These are phyloP conservation scores for Pao palembangensis DNA, from an alignment of 2,113 vertebrate species.

Conservation along the genomic window DNA sequence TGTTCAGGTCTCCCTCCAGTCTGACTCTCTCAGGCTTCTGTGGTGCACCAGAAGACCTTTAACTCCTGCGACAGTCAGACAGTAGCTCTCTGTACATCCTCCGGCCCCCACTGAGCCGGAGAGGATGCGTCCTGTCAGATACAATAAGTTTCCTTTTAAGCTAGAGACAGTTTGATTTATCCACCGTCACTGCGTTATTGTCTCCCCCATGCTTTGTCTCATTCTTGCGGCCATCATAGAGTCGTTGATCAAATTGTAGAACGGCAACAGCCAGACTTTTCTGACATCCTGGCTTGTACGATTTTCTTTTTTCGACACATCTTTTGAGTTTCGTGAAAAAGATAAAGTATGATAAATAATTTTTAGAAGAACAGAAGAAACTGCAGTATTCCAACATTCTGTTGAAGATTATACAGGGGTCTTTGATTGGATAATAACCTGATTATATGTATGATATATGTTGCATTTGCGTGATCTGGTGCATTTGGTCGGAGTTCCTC, in stretches of 20 bases:
- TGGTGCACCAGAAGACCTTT: slow-evolving; percentile 11
- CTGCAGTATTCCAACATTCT: too few species aligned
- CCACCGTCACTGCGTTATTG: slow-evolving; percentile 42
- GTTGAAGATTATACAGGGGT: too few species aligned
- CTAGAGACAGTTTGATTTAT: slow-evolving; percentile 51
- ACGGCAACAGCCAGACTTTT: slow-evolving; percentile 39
- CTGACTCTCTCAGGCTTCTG: slow-evolving; percentile 8
- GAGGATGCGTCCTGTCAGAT: slow-evolving; percentile 61
- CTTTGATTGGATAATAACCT: neutral
- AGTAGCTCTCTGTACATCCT: slow-evolving; percentile 31
- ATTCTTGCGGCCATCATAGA: slow-evolving; percentile 14
- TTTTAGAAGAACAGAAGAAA: too few species aligned
- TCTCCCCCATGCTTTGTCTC: slow-evolving; percentile 55
- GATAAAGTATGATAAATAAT: neutral
- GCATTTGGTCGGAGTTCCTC: too few species aligned
- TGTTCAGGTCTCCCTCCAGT: slow-evolving; percentile 38
- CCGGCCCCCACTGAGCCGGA: slow-evolving; percentile 29
- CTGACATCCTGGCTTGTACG: slow-evolving; percentile 7
- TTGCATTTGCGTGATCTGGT: too few species aligned
- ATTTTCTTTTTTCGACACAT: slow-evolving; percentile 6
- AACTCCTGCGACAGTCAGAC: slow-evolving; percentile 27
- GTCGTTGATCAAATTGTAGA: slow-evolving; percentile 44
- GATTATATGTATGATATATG: too few species aligned
- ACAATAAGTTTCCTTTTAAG: slow-evolving; percentile 60
- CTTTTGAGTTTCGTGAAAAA: slow-evolving; percentile 5